Conservation (phyloP, 2,113 vertebrate species). For the Pipra filicauda region DNA sequence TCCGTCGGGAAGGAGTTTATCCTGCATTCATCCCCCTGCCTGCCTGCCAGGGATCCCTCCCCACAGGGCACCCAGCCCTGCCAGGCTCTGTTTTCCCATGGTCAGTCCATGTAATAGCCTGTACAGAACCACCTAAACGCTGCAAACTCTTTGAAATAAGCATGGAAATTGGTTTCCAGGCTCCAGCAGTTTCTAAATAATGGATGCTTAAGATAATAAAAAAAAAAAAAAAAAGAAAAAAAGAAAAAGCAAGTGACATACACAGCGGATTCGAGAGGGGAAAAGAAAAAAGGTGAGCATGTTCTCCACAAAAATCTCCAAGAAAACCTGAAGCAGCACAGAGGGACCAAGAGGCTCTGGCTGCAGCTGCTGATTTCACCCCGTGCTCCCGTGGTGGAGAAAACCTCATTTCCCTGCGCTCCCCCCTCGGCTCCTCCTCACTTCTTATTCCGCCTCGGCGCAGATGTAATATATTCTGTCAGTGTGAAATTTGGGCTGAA, state of each 20-base stretch:
- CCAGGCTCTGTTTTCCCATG: not conserved
- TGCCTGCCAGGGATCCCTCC: not conserved
- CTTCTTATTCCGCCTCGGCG: not conserved
- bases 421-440: not conserved
- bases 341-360: not conserved
- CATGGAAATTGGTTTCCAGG: conserved; percentile 76
- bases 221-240: not conserved
- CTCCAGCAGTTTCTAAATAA: conserved; percentile 78
- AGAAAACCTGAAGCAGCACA: not conserved
- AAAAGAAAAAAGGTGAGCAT: not conserved
- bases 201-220: conserved; percentile 72
- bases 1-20: not conserved
- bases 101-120: conserved; percentile 21
- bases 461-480: conserved; percentile 25
- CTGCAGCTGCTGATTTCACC: not conserved
- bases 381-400: not conserved
- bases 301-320: not conserved
- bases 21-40: rapidly evolving
- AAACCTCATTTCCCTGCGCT: conserved; percentile 14
- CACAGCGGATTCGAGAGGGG: conserved; percentile 30
- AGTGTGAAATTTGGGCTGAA: conserved; percentile 33
- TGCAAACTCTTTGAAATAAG: conserved; percentile 68
- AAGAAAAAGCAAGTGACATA: not conserved
- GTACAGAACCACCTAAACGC: conserved; percentile 40
- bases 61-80: not conserved